phyloP scores from a whole-genome alignment of 2,797 vertebrate genomes.

The Cirrhinus molitorella region DNA sequence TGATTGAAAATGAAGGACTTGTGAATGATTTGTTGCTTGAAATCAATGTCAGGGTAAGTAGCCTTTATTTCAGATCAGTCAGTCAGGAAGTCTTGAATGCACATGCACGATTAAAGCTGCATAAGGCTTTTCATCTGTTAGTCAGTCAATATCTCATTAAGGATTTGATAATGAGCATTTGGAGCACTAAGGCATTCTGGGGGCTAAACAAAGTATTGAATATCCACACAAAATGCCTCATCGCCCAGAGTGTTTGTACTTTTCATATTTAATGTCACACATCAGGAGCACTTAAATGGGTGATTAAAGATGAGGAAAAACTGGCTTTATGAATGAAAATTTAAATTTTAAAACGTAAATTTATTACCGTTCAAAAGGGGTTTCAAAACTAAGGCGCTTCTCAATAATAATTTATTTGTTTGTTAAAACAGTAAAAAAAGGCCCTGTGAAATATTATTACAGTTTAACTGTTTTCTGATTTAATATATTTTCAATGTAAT shows the following conservation, averaged over 20 bases:
- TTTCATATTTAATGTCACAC: neutral
- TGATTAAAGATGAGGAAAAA: too few relatives aligned
- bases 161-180: neutral
- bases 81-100: neutral
- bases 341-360: too few relatives aligned
- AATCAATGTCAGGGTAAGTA: neutral
- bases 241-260: neutral
- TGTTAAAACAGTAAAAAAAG: too few relatives aligned
- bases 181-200: neutral
- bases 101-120: slow-evolving; percentile 11
- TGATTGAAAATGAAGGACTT: neutral
- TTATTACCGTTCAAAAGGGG: too few relatives aligned
- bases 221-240: neutral
- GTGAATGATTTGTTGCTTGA: neutral
- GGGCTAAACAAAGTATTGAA: neutral
- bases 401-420: too few relatives aligned
- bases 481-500: too few relatives aligned
- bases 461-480: too few relatives aligned
- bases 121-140: neutral
- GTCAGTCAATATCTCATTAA: slow-evolving; percentile 27
- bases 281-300: neutral
- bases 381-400: too few relatives aligned
- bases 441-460: too few relatives aligned
- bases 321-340: too few relatives aligned
- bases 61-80: neutral